Evolutionary conservation across 2,888 invertebrate species (phyloP).

Genomic region (Galerucella calmariensis): DNA sequence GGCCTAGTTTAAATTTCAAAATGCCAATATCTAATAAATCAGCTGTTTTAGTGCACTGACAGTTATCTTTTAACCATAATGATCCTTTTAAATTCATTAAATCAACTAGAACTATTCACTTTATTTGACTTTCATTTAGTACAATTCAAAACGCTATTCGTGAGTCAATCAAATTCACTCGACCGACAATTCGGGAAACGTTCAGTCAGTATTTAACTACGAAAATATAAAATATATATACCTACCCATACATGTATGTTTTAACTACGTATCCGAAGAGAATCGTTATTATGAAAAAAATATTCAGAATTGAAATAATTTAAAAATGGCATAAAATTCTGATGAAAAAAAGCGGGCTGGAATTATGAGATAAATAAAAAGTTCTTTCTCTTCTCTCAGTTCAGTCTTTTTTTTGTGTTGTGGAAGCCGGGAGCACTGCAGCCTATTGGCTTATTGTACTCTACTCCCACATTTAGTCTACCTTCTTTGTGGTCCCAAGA

Average conservation of each 20-base stretch:
- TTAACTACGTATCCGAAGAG: background rate
- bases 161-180: slow-evolving; percentile 26
- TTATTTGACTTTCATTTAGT: slow-evolving; percentile 27
- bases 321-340: too few relatives aligned
- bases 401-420: too few relatives aligned
- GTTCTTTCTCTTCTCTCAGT: too few relatives aligned
- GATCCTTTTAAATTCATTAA: slow-evolving; percentile 24
- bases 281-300: too few relatives aligned
- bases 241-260: background rate
- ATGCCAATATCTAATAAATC: slow-evolving; percentile 16
- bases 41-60: slow-evolving; percentile 2
- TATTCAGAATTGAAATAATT: too few relatives aligned
- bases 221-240: slow-evolving; percentile 25
- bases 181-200: slow-evolving; percentile 20
- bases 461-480: too few relatives aligned
- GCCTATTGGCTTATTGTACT: too few relatives aligned
- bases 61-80: slow-evolving; percentile 18
- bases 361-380: too few relatives aligned
- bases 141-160: slow-evolving; percentile 26
- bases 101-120: slow-evolving; percentile 17
- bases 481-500: too few relatives aligned
- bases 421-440: too few relatives aligned
- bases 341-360: too few relatives aligned
- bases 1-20: slow-evolving; percentile 11
- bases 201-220: slow-evolving; percentile 20